phyloP scores from a whole-genome alignment of 2,888 invertebrate genomes.

The Anorthoa munda region DNA sequence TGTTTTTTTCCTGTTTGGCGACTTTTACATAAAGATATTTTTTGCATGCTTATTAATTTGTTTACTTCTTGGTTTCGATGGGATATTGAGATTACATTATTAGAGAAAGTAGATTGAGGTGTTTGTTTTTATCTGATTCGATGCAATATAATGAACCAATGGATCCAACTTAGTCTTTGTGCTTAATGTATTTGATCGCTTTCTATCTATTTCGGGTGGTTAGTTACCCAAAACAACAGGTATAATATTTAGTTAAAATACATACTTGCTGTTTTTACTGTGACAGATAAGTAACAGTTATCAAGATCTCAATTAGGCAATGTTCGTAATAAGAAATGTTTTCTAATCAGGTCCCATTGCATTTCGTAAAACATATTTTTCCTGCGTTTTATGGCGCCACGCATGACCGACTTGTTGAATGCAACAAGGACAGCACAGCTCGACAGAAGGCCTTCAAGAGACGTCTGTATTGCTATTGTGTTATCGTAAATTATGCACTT shows the following conservation, averaged over 20 bases:
- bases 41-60: slow-evolving; percentile 11
- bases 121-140: background rate
- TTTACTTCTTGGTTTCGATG: background rate
- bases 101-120: slow-evolving; percentile 32
- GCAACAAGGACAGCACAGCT: slow-evolving; percentile 74
- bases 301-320: slow-evolving; percentile 1
- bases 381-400: slow-evolving; percentile 62
- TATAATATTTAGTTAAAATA: background rate
- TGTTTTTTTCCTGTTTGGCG: slow-evolving; percentile 6
- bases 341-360: slow-evolving; percentile 34
- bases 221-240: too few species aligned
- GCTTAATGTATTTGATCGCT: background rate
- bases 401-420: slow-evolving; percentile 72
- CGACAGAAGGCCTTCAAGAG: slow-evolving; percentile 77
- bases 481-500: slow-evolving; percentile 82
- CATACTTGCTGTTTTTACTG: background rate
- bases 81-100: slow-evolving; percentile 11
- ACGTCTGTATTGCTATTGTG: slow-evolving; percentile 77
- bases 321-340: slow-evolving; percentile 14
- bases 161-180: background rate
- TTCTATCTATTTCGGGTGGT: background rate
- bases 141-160: slow-evolving; percentile 6
- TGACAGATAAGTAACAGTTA: background rate
- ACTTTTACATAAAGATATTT: background rate
- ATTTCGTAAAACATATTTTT: slow-evolving; percentile 57